Evolutionary conservation across 2,888 invertebrate genomes (phyloP), one percentile per base, ranked within the genome.

Genomic region (Limenitis camilla): DNA sequence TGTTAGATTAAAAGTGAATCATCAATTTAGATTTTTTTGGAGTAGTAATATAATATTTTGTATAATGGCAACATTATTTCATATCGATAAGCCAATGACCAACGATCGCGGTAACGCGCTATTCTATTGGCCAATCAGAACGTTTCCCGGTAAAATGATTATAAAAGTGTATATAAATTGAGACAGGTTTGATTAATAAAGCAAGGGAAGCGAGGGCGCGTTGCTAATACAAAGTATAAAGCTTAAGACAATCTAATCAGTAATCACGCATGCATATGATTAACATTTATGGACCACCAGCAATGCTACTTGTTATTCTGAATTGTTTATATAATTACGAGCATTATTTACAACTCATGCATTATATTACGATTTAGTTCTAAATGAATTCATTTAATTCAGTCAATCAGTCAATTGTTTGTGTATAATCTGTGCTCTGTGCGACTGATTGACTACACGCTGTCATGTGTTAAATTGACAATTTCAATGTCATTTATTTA

Each of bases 231-330:
- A 36, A 19, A 45, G 30, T 36, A 36, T 45, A 9, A 6, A 45
- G 30, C 45, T 29, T 30, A 45, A 45, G 31, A 32, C 49, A n/a
- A 19, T 46, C 36, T 32, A 40, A 40, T 40, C 33, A 40, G 29
- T 32, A 40, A 40, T 40, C 33, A 40, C 27, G 33, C 42, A 43
- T 35, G 30, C 6, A 36, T 28, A 4, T 28, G 32, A 43, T 50
- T 50, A 50, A 38, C 39, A 28, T 50, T 43, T 44, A 39, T 9
- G 28, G 43, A 50, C 43, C 49, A 50, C 49, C 49, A 8, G 9
- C 35, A 2, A 5, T 2, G 11, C 33, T 50, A 31, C 33, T 50
- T 50, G 38, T 29, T 43, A 43, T 38, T 28, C 39, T 43, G 11
- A 45, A 36, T 29, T 38, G 29, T 50, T 50, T 27, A 50, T 43